Conservation (phyloP, 1,140 invertebrate species). For the Ladona fulva region DNA sequence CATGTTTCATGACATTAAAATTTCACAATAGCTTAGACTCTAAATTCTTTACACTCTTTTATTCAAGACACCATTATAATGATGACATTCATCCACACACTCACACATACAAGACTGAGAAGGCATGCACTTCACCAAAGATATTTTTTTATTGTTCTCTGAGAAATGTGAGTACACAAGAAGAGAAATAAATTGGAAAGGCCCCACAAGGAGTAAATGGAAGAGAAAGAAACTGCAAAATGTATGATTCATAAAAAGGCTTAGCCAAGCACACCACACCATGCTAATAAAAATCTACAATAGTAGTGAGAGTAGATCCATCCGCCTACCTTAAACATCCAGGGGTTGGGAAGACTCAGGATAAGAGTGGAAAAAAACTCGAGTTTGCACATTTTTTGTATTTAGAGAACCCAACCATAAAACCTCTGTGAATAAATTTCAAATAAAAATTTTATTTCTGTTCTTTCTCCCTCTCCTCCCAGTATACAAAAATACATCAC, state of each 20-base stretch:
- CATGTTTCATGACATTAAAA: not conserved
- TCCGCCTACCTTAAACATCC: slow-evolving; percentile 16
- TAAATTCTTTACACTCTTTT: no score
- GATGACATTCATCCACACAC: not conserved
- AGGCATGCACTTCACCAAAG: not conserved
- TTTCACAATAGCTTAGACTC: no score
- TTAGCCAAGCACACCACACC: slow-evolving; percentile 7
- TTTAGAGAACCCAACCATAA: slow-evolving; percentile 15
- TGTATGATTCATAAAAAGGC: not conserved
- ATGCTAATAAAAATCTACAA: slow-evolving; percentile 3
- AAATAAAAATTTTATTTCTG: slow-evolving; percentile 16
- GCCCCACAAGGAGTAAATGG: not conserved
- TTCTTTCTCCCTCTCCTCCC: slow-evolving; percentile 9
- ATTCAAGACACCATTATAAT: not conserved
- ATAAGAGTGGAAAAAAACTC: slow-evolving; percentile 12
- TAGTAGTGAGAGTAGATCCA: not conserved
- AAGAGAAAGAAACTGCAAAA: not conserved
- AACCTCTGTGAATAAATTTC: slow-evolving; percentile 17
- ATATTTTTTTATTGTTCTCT: not conserved
- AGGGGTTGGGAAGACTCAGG: slow-evolving; percentile 15
- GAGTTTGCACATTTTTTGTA: slow-evolving; percentile 4
- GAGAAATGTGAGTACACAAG: not conserved
- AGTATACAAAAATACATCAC: slow-evolving; percentile 14
- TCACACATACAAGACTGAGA: not conserved
- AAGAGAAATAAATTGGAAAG: not conserved